A percentile compares a stretch with the other conserved stretches of the same genome.
phyloP scores from a whole-genome alignment of 2,888 invertebrate species.

The Eupithecia subfuscata region DNA sequence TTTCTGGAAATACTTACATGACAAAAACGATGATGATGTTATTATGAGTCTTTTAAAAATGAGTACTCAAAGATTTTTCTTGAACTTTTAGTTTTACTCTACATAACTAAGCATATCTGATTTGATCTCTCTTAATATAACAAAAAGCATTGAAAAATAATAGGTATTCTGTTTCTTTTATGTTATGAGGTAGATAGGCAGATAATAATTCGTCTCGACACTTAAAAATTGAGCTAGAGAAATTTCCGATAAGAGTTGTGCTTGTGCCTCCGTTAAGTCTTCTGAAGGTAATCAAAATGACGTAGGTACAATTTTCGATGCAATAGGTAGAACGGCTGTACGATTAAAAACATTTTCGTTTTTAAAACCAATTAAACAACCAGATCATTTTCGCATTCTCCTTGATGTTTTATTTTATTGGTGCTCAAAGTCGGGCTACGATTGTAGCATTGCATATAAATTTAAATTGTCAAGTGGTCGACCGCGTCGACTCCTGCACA shows the following conservation, averaged over 20 bases:
- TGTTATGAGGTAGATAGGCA: not conserved
- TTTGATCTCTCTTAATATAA: not conserved
- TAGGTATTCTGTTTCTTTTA: not conserved
- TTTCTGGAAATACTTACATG: not conserved
- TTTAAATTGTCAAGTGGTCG: slow-evolving; percentile 68
- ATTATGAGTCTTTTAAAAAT: not conserved
- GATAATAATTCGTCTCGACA: not conserved
- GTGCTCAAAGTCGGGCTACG: slow-evolving; percentile 46
- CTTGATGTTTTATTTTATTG: slow-evolving; percentile 17
- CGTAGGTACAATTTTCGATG: not conserved
- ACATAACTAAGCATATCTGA: no score
- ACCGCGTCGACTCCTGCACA: slow-evolving; percentile 43
- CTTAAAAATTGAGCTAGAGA: not conserved
- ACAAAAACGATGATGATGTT: not conserved
- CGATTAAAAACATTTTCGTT: not conserved
- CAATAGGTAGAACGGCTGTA: not conserved
- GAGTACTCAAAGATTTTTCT: not conserved
- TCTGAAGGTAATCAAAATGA: not conserved
- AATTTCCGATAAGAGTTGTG: not conserved
- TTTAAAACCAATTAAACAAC: not conserved
- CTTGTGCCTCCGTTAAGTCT: not conserved
- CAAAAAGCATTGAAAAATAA: not conserved
- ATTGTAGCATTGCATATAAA: slow-evolving; percentile 71
- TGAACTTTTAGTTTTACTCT: not conserved
- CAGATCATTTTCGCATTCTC: not conserved